Conservation (phyloP, 2,113 vertebrate species). For the Oreotrochilus melanogaster region DNA sequence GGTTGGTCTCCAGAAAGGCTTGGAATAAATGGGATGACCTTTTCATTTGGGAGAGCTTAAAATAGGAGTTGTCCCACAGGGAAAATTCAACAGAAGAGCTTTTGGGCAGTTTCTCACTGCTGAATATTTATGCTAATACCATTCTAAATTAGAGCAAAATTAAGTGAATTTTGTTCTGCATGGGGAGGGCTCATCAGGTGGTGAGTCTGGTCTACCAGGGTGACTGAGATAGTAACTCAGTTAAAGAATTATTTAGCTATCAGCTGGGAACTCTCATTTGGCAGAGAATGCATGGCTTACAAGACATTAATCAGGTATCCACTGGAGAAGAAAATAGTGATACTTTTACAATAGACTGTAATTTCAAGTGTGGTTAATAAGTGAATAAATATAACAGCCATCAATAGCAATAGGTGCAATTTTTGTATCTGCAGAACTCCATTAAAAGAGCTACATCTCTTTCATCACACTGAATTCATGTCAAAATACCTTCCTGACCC, state of each 20-base stretch:
- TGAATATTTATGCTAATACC: not conserved
- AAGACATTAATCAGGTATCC: slow-evolving; percentile 28
- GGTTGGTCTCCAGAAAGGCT: not conserved
- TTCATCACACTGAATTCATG: not conserved
- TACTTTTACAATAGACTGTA: slow-evolving; percentile 17
- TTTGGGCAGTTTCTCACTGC: not conserved
- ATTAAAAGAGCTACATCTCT: not conserved
- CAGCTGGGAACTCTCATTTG: slow-evolving; percentile 1
- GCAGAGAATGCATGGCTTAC: not conserved
- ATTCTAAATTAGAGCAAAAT: slow-evolving; percentile 5
- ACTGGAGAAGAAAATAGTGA: slow-evolving; percentile 23
- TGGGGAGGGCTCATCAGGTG: not conserved
- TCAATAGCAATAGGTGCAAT: not conserved
- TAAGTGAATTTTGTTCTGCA: not conserved
- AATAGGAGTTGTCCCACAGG: not conserved
- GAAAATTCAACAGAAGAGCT: not conserved
- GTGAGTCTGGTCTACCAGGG: not conserved
- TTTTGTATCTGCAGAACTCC: not conserved
- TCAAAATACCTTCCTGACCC: not conserved
- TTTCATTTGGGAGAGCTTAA: slow-evolving; percentile 1
- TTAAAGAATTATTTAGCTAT: slow-evolving; percentile 22
- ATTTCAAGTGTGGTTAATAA: slow-evolving; percentile 56
- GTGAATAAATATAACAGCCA: slow-evolving; percentile 34
- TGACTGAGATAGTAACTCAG: not conserved
- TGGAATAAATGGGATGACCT: slow-evolving; percentile 18